These are phyloP conservation scores for Meloidogyne chitwoodi DNA, from an alignment of 1,140 invertebrate genomes.

Conservation along the genomic window DNA sequence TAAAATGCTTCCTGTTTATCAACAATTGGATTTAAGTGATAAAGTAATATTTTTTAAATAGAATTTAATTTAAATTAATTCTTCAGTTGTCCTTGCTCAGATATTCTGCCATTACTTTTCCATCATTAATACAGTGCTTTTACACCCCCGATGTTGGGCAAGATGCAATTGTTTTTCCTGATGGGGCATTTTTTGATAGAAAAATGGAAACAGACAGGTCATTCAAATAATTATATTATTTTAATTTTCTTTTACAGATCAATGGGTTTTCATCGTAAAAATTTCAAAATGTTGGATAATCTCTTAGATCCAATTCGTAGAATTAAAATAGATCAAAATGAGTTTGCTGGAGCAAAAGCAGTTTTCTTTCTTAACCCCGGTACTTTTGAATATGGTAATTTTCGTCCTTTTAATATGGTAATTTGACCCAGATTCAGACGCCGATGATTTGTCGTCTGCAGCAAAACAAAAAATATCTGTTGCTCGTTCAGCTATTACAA, in stretches of 20 bases:
- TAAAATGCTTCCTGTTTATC: conserved; percentile 53
- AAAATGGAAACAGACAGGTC: conserved; percentile 51
- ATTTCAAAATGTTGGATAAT: conserved; percentile 59
- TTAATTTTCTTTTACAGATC: conserved; percentile 39
- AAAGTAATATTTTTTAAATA: conserved; percentile 39
- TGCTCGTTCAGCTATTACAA: conserved; percentile 47
- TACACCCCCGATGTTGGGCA: conserved; percentile 53
- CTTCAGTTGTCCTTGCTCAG: conserved; percentile 53
- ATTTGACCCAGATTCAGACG: conserved; percentile 41
- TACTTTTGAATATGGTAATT: conserved; percentile 30
- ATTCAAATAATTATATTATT: not conserved
- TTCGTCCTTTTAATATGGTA: not conserved
- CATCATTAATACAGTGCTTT: conserved; percentile 58
- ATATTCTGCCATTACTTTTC: conserved; percentile 59
- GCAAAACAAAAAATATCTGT: conserved; percentile 40
- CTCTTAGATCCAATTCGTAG: conserved; percentile 54
- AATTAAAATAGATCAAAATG: conserved; percentile 54
- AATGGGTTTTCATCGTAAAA: conserved; percentile 58
- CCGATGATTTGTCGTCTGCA: conserved; percentile 45
- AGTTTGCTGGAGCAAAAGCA: conserved; percentile 58
- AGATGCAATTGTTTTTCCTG: conserved; percentile 57
- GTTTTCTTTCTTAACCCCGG: conserved; percentile 60
- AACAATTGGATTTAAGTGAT: conserved; percentile 42
- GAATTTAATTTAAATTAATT: not conserved
- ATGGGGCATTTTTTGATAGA: conserved; percentile 57